Conservation (phyloP, 2,797 vertebrate species). For the Anas acuta region DNA sequence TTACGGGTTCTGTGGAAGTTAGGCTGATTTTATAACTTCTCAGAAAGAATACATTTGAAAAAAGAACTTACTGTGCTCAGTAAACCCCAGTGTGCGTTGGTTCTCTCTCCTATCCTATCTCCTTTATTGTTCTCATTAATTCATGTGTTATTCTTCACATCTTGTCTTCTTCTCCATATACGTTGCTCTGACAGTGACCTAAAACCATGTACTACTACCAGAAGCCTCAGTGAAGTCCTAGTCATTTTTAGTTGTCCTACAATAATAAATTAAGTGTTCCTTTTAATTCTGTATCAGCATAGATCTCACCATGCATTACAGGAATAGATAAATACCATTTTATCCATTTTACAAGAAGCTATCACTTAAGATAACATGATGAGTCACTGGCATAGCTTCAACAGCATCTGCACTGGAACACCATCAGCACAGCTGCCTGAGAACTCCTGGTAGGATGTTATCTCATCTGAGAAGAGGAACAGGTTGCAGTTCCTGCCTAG, state of each 20-base stretch:
- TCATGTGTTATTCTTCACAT: background rate
- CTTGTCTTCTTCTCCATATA: background rate
- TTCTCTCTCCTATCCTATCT: background rate
- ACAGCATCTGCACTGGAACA: background rate
- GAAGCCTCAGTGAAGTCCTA: background rate
- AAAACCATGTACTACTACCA: background rate
- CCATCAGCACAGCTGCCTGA: background rate
- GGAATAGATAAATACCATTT: background rate
- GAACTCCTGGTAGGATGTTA: background rate
- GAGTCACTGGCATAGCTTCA: background rate
- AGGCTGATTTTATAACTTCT: background rate
- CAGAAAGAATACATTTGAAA: background rate
- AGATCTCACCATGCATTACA: background rate
- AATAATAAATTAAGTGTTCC: background rate
- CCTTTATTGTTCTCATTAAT: background rate
- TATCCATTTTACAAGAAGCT: background rate
- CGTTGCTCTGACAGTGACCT: background rate
- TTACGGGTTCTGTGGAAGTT: background rate
- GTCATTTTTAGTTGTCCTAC: background rate
- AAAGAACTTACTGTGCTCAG: background rate
- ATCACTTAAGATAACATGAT: background rate
- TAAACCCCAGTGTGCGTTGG: background rate
- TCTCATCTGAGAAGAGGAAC: background rate
- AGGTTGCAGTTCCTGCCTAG: background rate
- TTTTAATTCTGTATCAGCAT: background rate